Percentiles rank a stretch among this genome's conserved stretches.
Conservation (phyloP, 2,797 vertebrate genomes). For the Carduelis carduelis region DNA sequence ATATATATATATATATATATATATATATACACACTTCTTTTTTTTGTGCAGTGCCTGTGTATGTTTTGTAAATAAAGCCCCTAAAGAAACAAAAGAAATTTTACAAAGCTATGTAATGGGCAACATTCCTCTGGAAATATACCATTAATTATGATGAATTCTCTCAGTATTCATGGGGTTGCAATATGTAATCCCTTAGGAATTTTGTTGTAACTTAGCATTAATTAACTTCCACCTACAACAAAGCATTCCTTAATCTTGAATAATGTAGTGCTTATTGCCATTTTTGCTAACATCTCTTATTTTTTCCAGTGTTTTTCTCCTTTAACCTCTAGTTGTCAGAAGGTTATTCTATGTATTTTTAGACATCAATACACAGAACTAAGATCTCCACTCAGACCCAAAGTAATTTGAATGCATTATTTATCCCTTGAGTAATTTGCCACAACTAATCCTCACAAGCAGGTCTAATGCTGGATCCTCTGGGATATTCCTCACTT, state of each 20-base stretch:
- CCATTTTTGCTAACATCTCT: neutral
- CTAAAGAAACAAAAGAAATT: neutral
- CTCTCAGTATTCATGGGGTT: neutral
- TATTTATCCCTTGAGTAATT: constrained; percentile 52
- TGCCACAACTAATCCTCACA: constrained; percentile 55
- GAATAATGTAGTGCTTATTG: neutral
- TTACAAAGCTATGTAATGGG: neutral
- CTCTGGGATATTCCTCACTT: constrained; percentile 52
- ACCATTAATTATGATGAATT: constrained; percentile 9
- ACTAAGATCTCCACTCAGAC: neutral
- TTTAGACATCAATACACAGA: neutral
- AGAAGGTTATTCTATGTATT: neutral
- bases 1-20: rapidly evolving
- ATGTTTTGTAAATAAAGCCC: neutral
- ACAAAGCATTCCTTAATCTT: neutral
- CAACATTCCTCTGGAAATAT: neutral
- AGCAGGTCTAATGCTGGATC: constrained; percentile 42
- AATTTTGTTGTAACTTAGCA: constrained; percentile 8
- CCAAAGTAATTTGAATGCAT: constrained; percentile 53
- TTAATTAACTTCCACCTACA: constrained; percentile 31
- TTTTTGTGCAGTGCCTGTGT: neutral
- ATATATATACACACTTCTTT: rapidly evolving
- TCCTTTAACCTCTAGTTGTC: neutral
- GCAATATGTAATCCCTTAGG: neutral
- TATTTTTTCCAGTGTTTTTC: neutral